Conservation (phyloP, 2,113 vertebrate species). For the Apteryx mantelli region DNA sequence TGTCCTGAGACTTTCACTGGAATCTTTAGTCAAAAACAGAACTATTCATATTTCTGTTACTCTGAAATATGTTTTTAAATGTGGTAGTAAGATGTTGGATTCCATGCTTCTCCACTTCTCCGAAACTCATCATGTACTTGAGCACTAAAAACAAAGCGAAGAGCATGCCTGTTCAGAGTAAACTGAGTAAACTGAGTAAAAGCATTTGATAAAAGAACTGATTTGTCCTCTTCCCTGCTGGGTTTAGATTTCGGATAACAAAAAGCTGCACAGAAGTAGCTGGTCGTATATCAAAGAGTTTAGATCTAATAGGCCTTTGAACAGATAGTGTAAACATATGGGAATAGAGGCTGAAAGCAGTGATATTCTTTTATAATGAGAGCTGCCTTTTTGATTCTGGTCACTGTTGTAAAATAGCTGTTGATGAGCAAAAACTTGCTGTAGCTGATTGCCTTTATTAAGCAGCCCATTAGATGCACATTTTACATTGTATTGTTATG, state of each 20-base stretch:
- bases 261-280: conserved; percentile 55
- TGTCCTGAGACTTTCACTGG: not conserved
- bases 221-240: conserved; percentile 61
- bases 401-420: not conserved
- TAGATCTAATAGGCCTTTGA: conserved; percentile 72
- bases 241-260: conserved; percentile 60
- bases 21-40: not conserved
- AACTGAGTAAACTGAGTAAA: too few species aligned
- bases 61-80: not conserved
- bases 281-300: conserved; percentile 72
- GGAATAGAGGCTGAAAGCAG: conserved; percentile 61
- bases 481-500: not conserved
- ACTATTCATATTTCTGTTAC: not conserved
- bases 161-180: not conserved
- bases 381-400: conserved; percentile 17
- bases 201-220: conserved; percentile 59
- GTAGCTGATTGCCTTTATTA: not conserved
- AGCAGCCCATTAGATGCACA: accelerated
- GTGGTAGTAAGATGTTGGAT: not conserved
- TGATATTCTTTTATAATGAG: not conserved
- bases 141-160: not conserved
- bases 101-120: not conserved
- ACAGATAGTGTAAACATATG: conserved; percentile 55
- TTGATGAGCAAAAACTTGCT: conserved; percentile 19
- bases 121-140: not conserved